Percentiles rank a stretch among this genome's conserved stretches.
Conservation (phyloP, 2,797 vertebrate genomes). For the Myiotriccus ornatus region DNA sequence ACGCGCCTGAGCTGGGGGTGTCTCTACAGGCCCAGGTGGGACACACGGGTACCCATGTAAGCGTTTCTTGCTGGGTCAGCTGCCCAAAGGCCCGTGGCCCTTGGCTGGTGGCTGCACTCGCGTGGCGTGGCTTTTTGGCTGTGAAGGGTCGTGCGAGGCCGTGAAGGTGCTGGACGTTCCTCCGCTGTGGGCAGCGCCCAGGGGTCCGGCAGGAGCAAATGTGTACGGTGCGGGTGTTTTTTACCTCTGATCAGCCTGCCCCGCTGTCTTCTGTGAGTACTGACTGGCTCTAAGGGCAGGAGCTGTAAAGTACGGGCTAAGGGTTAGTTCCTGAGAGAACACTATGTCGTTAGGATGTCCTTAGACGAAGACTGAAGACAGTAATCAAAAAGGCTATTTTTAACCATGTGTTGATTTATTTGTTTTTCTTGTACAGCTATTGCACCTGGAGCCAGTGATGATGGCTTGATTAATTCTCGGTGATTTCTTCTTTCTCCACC, state of each 20-base stretch:
- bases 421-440: constrained; percentile 47
- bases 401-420: constrained; percentile 61
- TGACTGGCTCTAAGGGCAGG: constrained; percentile 34
- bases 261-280: not conserved
- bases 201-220: not conserved
- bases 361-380: constrained; percentile 46
- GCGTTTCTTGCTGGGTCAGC: not conserved
- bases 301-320: constrained; percentile 48
- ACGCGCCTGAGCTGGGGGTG: not conserved
- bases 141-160: fast-evolving
- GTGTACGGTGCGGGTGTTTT: not conserved
- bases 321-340: constrained; percentile 49
- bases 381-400: constrained; percentile 67
- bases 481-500: not conserved
- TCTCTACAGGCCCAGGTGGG: not conserved
- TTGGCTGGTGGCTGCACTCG: fast-evolving
- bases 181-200: fast-evolving
- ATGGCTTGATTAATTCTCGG: constrained; percentile 55
- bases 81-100: not conserved
- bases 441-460: constrained; percentile 46
- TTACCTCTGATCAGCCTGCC: not conserved
- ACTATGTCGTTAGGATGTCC: constrained; percentile 24
- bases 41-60: fast-evolving
- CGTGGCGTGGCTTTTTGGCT: fast-evolving
- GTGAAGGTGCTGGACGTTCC: not conserved